Conservation (phyloP, 2,888 invertebrate species). For the Machimus rusticus region DNA sequence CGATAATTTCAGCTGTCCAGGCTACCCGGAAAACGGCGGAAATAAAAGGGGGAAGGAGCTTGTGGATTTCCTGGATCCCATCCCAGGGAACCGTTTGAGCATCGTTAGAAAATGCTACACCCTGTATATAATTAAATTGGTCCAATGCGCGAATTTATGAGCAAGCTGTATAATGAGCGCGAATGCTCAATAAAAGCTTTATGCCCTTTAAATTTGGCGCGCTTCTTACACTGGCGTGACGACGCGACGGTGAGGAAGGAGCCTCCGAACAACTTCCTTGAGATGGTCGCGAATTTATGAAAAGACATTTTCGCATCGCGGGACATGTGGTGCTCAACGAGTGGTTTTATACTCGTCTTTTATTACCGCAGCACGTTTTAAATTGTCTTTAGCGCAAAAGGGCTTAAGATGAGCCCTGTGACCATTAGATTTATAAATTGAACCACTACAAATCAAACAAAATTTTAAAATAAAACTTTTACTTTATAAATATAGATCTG, state of each 20-base stretch:
- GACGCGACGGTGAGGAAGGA: not conserved
- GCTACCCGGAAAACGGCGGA: not conserved
- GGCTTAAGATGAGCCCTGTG: not conserved
- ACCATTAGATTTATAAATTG: not conserved
- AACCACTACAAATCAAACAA: not conserved
- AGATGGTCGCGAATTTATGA: not conserved
- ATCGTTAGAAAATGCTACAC: not conserved
- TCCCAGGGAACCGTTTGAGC: not conserved
- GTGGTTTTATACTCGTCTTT: not conserved
- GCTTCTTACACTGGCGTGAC: not conserved
- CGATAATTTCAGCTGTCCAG: constrained; percentile 43
- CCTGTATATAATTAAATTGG: constrained; percentile 14
- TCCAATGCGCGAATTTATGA: constrained; percentile 14
- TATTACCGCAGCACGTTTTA: not conserved
- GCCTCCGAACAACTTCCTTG: not conserved
- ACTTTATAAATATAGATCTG: no score
- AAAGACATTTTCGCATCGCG: not conserved
- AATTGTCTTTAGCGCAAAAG: not conserved
- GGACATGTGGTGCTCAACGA: not conserved
- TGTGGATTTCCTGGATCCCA: not conserved
- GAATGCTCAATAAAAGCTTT: constrained; percentile 12
- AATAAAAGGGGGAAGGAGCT: not conserved
- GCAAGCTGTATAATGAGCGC: constrained; percentile 15
- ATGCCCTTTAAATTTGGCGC: not conserved
- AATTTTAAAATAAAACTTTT: no score